phyloP scores from a whole-genome alignment of 2,113 vertebrate genomes.

The rabbit (Oryctolagus cuniculus) region mOryCun1.1 NC_091453.1:88963501-88964000 shows the following conservation, averaged over 20 bases:
- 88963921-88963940: constrained; percentile 34
- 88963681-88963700: not conserved
- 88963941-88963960: constrained; percentile 12
- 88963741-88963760: not conserved
- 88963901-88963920: constrained; percentile 36
- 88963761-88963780: not conserved
- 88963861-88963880: not conserved
- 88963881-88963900: not conserved
- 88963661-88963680: not conserved
- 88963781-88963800: not conserved
- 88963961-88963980: constrained; percentile 26
- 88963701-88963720: not conserved
- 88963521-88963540: constrained; percentile 9
- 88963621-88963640: not conserved
- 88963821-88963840: not conserved
- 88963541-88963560: constrained; percentile 20
- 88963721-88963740: not conserved
- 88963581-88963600: constrained; percentile 46
- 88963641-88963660: not conserved
- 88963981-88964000: not conserved
- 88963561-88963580: not conserved
- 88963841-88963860: constrained; percentile 20
- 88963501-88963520: not conserved
- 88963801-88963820: not conserved
- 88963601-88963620: constrained; percentile 7